A percentile compares a stretch with the other conserved stretches of the same genome.
Evolutionary conservation across 1,140 invertebrate species (phyloP).

Genomic region (Drosophila ficusphila): DNA sequence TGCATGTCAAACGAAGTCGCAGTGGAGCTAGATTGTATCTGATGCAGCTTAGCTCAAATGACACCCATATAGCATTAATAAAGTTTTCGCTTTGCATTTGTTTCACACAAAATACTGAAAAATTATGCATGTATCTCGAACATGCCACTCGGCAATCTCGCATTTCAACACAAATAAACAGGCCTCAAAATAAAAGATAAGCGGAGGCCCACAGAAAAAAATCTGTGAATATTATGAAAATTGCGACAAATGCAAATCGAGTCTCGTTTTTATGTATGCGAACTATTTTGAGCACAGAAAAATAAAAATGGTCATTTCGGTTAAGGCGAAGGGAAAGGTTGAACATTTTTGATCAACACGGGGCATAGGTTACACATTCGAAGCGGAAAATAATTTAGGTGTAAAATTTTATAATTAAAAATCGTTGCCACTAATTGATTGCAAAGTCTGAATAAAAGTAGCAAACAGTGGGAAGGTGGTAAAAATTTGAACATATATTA

Average conservation of each 20-base stretch:
- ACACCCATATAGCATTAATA: slow-evolving; percentile 59
- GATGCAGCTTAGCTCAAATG: slow-evolving; percentile 53
- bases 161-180: slow-evolving; percentile 52
- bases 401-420: slow-evolving; percentile 57
- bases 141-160: slow-evolving; percentile 36
- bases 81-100: slow-evolving; percentile 46
- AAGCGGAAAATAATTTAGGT: slow-evolving; percentile 22
- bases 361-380: slow-evolving; percentile 1
- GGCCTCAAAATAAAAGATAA: slow-evolving; percentile 36
- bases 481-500: slow-evolving; percentile 55
- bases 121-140: slow-evolving; percentile 66
- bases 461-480: slow-evolving; percentile 6
- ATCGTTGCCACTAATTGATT: slow-evolving; percentile 52
- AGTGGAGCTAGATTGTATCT: slow-evolving; percentile 49
- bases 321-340: slow-evolving; percentile 8
- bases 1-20: slow-evolving; percentile 70
- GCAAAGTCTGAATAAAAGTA: slow-evolving; percentile 25
- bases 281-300: slow-evolving; percentile 44
- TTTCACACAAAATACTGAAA: slow-evolving; percentile 18
- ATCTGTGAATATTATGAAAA: slow-evolving; percentile 48
- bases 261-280: slow-evolving; percentile 41
- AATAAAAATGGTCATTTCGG: slow-evolving; percentile 9
- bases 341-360: slow-evolving; percentile 31
- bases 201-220: slow-evolving; percentile 24
- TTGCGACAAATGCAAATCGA: slow-evolving; percentile 70